These are phyloP conservation scores for Tetraneura akinire DNA, from an alignment of 1,140 invertebrate genomes.

Conservation along the genomic window DNA sequence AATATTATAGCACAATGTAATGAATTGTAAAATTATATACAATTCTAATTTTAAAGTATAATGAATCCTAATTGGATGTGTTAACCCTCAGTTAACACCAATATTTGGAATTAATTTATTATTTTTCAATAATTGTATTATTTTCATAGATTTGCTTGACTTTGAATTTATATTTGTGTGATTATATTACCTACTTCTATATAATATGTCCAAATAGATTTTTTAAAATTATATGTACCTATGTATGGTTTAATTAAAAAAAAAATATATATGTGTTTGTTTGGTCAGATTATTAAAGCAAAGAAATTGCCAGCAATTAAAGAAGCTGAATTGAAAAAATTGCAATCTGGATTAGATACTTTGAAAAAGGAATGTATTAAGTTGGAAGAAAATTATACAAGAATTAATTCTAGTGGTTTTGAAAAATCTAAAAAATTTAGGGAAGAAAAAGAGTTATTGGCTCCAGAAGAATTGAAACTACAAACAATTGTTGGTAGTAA, in stretches of 20 bases:
- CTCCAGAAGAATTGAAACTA: constrained; percentile 21
- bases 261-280: not conserved
- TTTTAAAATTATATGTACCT: too few species aligned
- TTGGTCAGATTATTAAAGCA: constrained; percentile 31
- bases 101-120: too few species aligned
- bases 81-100: too few species aligned
- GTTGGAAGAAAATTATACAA: constrained; percentile 39
- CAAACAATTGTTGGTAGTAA: constrained; percentile 25
- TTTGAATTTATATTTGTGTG: too few species aligned
- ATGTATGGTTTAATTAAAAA: not conserved
- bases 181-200: too few species aligned
- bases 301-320: constrained; percentile 27
- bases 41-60: too few species aligned
- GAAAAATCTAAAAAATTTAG: constrained; percentile 46
- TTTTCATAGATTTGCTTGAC: too few species aligned
- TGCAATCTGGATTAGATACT: not conserved
- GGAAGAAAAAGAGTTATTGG: constrained; percentile 31
- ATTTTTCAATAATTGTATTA: too few species aligned
- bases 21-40: too few species aligned
- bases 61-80: too few species aligned
- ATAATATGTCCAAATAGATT: too few species aligned
- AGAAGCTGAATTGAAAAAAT: constrained; percentile 14
- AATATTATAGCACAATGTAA: too few species aligned
- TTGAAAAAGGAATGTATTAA: constrained; percentile 7
- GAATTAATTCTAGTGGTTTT: constrained; percentile 45